Evolutionary conservation across 2,113 vertebrate species (phyloP).

Genomic region (Chaetorhynchus papuensis): DNA sequence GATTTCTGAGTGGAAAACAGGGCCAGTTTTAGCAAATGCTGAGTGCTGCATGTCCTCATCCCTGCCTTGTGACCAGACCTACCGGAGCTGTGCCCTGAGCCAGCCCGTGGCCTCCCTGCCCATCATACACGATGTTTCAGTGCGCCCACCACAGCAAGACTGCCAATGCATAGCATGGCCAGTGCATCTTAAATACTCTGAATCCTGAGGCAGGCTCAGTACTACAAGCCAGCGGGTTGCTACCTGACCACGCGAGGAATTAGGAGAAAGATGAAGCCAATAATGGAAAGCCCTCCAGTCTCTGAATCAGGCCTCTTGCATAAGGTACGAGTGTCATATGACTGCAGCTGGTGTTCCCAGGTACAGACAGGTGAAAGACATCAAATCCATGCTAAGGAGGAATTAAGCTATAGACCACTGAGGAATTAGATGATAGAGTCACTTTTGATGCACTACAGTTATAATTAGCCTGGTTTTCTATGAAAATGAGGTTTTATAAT

Average conservation of each 20-base stretch:
- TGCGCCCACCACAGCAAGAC: neutral
- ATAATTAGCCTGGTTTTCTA: neutral
- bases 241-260: neutral
- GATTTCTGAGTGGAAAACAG: neutral
- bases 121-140: rapidly evolving
- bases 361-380: neutral
- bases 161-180: neutral
- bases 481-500: slow-evolving; percentile 8
- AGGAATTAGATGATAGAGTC: neutral
- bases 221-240: neutral
- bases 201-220: neutral
- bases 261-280: neutral
- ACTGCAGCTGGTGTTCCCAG: neutral
- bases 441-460: neutral
- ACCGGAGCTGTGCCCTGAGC: rapidly evolving
- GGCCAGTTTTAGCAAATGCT: neutral
- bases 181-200: neutral
- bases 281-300: neutral
- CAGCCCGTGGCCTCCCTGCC: neutral
- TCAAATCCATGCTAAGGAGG: neutral
- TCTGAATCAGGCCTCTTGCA: neutral
- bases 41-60: neutral
- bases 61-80: neutral
- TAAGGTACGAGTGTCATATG: neutral
- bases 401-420: neutral